Evolutionary conservation across 2,797 vertebrate species (phyloP), one percentile per base, ranked within the genome.

Genomic region (Chelmon rostratus): DNA sequence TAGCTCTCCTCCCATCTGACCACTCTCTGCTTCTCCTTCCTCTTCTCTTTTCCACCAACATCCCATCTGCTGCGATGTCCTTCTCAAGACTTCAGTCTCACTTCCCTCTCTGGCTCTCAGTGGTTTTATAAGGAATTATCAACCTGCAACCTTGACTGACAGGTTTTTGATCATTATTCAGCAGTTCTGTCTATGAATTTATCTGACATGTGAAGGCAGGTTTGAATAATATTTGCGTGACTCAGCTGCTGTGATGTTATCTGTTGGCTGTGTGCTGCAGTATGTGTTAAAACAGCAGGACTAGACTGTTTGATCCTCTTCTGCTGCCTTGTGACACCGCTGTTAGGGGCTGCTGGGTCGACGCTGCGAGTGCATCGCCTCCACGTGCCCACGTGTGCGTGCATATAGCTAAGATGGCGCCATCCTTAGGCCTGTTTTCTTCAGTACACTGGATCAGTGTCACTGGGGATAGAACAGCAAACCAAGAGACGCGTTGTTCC

Each of bases 401-500:
- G 73, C 64, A 23, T 53, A 50, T 42, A 66, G 74, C 49, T 77
- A 87, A 84, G 59, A 86, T 88, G 86, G 86, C 68, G 53, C 73
- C 82, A 62, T 86, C 76, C 76, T 71, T 46, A 13, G 79, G 46
- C 71, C 73, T 87, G 68, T 81, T 88, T 82, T 68, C 54, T 31
- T 62, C 75, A 73, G 70, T 35, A 25, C 33, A 49, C 64, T 73
- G 82, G 78, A 83, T 87, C 73, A 83, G 59, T 82, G 88, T 88
- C 85, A 90, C 78, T 86, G 78, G 83, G 79, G 70, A 84, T 76
- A 82, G 65, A 84, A 54, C 18, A 46, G 54, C 63, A 47, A 68
- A 83, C 82, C 81, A 40, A 88, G 58, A 71, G 88, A 88, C 70
- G 88, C 85, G 91, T 92, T 94, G 95, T 96, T 96, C 94, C 84